phyloP scores from a whole-genome alignment of 2,888 invertebrate species.

The Cryptus armator region DNA sequence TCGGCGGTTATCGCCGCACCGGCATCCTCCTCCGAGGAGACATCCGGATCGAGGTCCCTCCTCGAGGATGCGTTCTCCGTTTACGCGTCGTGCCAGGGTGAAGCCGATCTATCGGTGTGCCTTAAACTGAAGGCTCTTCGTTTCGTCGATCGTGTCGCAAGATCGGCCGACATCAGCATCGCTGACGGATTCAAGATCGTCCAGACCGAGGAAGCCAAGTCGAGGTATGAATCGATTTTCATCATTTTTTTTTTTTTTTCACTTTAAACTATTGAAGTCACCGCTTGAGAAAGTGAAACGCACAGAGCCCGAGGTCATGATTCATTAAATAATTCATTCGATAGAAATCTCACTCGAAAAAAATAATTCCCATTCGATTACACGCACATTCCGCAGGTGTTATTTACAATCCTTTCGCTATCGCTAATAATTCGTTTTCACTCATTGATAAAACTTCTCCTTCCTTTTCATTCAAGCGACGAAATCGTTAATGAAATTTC shows the following conservation, averaged over 20 bases:
- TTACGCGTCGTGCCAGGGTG: conserved; percentile 87
- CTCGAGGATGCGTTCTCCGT: conserved; percentile 82
- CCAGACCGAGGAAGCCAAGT: conserved; percentile 85
- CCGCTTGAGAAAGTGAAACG: conserved; percentile 41
- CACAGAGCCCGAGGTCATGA: neutral
- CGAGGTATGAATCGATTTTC: conserved; percentile 78
- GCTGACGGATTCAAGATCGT: conserved; percentile 85
- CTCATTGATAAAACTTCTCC: neutral
- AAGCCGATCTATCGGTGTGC: conserved; percentile 90
- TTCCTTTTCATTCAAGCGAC: conserved; percentile 35
- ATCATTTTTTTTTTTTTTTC: neutral
- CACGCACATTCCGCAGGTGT: neutral
- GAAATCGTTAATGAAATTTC: conserved; percentile 32
- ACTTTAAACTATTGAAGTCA: neutral
- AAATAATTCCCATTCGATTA: too few species aligned
- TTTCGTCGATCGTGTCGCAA: conserved; percentile 90
- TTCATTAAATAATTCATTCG: conserved; percentile 18
- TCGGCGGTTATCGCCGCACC: conserved; percentile 80
- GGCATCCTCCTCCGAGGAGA: conserved; percentile 77
- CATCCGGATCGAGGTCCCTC: conserved; percentile 74
- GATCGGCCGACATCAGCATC: conserved; percentile 86
- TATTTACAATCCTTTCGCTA: conserved; percentile 11
- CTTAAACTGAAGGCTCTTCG: conserved; percentile 92
- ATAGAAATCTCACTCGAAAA: conserved; percentile 3
- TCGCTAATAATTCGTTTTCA: conserved; percentile 48